phyloP scores from a whole-genome alignment of 2,113 vertebrate species.

The Casuarius casuarius region DNA sequence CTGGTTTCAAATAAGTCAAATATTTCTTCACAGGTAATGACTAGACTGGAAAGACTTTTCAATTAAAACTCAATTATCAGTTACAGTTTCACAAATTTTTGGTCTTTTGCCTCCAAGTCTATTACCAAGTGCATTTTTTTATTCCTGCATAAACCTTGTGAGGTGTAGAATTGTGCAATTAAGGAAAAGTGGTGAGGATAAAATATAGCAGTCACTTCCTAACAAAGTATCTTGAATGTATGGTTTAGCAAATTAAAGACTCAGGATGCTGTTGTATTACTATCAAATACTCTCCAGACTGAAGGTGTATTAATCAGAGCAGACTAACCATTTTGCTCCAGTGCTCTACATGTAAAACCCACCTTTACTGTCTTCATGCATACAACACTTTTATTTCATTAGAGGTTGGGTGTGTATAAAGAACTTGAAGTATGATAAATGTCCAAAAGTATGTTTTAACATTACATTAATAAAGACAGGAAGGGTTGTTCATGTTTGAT shows the following conservation, averaged over 20 bases:
- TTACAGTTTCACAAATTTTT: not conserved
- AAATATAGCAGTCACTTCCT: not conserved
- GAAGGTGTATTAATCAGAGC: not conserved
- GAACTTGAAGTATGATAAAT: not conserved
- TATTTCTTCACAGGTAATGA: not conserved
- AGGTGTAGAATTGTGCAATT: not conserved
- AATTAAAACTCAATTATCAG: not conserved
- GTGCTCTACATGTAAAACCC: not conserved
- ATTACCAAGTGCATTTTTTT: not conserved
- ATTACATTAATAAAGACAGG: not conserved
- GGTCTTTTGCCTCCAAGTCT: not conserved
- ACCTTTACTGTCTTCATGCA: not conserved
- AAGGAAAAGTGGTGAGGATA: not conserved
- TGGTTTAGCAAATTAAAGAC: not conserved
- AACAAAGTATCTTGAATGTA: not conserved
- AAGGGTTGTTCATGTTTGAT: not conserved
- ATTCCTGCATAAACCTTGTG: not conserved
- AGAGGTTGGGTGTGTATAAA: not conserved
- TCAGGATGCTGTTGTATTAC: not conserved
- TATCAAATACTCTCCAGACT: not conserved
- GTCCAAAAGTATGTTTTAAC: not conserved
- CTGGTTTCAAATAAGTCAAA: not conserved
- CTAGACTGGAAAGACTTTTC: not conserved
- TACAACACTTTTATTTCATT: not conserved
- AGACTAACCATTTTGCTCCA: not conserved